These are phyloP conservation scores for Hirudo medicinalis DNA, from an alignment of 1,140 invertebrate genomes.

Conservation along the genomic window DNA sequence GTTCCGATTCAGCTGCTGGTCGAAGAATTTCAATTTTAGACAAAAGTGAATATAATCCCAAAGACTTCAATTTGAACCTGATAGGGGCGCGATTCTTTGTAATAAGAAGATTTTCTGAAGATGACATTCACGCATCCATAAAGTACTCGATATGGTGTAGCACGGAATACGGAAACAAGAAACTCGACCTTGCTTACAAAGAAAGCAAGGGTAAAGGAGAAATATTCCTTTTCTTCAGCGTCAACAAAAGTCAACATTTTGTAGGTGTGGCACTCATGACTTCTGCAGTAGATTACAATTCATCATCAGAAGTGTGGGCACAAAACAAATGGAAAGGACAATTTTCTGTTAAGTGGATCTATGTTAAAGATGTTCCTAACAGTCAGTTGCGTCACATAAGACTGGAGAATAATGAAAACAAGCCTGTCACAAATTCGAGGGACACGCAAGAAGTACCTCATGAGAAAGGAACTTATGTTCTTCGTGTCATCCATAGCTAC, in stretches of 20 bases:
- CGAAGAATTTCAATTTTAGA: no score
- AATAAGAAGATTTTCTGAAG: constrained; percentile 95
- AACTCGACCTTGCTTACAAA: constrained; percentile 76
- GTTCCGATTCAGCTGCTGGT: no score
- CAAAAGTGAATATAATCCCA: constrained; percentile 66
- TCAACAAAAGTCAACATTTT: constrained; percentile 93
- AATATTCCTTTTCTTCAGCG: constrained; percentile 86
- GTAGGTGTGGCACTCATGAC: constrained; percentile 98
- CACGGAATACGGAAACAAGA: constrained; percentile 93
- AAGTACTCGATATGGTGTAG: constrained; percentile 99
- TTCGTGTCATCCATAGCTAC: constrained; percentile 74
- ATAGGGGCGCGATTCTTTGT: constrained; percentile 84
- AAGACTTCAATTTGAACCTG: constrained; percentile 73
- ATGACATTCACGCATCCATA: constrained; percentile 93
- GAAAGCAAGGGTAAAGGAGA: constrained; percentile 65
- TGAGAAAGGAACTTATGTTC: constrained; percentile 65
- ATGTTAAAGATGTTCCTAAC: constrained; percentile 84
- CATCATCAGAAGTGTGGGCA: constrained; percentile 48
- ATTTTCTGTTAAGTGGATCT: constrained; percentile 94
- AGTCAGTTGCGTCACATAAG: constrained; percentile 71
- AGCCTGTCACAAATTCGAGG: constrained; percentile 90
- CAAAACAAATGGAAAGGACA: constrained; percentile 53
- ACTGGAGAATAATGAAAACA: constrained; percentile 95
- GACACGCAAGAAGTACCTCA: constrained; percentile 93
- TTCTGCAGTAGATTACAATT: constrained; percentile 71